Base-by-base conservation (phyloP, 2,797 vertebrate genomes). In the Ctenosaura bakeri region DNA sequence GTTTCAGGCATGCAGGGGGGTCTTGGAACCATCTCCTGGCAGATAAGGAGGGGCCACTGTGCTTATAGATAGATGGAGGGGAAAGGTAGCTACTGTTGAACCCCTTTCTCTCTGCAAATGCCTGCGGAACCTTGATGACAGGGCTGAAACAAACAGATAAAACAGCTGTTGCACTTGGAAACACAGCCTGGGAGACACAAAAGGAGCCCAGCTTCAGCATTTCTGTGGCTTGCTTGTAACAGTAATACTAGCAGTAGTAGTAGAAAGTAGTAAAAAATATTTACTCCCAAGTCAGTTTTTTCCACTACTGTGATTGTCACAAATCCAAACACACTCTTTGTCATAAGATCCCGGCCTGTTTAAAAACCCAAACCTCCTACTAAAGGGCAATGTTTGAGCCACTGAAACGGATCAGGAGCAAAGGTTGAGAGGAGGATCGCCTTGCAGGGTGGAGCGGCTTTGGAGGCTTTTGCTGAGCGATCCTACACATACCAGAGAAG, bases 81-180 rank as follows among this genome's bases (percentile, higher is more conserved):
- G 29, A 14, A 83, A 69, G 69, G 59, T 56, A 54, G 42, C 26
- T 56, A 64, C 84, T 46, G 56, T 64, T 76, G 42, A n/a, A 1
- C 35, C 50, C 71, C 38, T 46, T 54, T 69, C 54, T 62, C n/a
- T 35, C 50, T 46, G 20, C 83, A 88, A 85, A 77, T 46, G n/a
- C 29, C 69, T 50, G 46, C 29, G 7, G 50, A 87, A 86, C 79
- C 88, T 62, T 69, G 78, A 83, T 71, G 71, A 87, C 77, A 87
- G 59, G 71, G 71, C 46, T n/a, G 24, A 82, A 83, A 86, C 18
- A 59, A 69, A 83, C n/a, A 80, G 59, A 79, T 56, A 85, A 74
- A 74, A 66, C 56, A 83, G 59, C 59, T 66, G 90, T 66, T 54
- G 46, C n/a, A 10, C n/a, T 24, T 54, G 35, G 62, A 66, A 54